Conservation (phyloP, 1,140 invertebrate species). For the Asbolus verrucosus region DNA sequence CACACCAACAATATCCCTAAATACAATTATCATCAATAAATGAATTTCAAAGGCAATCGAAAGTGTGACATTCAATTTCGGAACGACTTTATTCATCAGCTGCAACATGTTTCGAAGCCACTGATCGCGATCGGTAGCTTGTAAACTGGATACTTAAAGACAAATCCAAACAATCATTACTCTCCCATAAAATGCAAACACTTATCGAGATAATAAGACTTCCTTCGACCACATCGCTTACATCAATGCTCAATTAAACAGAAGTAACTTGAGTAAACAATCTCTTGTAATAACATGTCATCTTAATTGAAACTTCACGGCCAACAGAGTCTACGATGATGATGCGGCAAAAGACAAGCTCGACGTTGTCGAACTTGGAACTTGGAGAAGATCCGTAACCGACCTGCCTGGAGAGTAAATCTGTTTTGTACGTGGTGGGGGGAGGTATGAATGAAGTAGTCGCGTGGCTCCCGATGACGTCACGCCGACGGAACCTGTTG, state of each 20-base stretch:
- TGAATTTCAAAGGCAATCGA: too few relatives aligned
- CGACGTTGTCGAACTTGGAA: neutral
- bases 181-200: too few relatives aligned
- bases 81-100: too few relatives aligned
- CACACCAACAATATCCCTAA: too few relatives aligned
- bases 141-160: too few relatives aligned
- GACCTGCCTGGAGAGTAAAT: slow-evolving; percentile 38
- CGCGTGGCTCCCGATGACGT: slow-evolving; percentile 45
- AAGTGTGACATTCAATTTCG: too few relatives aligned
- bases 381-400: slow-evolving; percentile 27
- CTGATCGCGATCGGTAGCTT: too few relatives aligned
- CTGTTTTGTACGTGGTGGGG: slow-evolving; percentile 24
- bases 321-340: too few relatives aligned
- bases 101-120: too few relatives aligned
- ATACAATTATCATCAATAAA: too few relatives aligned
- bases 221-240: neutral
- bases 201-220: too few relatives aligned
- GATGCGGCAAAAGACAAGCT: slow-evolving; percentile 28
- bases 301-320: slow-evolving; percentile 37
- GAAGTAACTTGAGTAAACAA: slow-evolving; percentile 29
- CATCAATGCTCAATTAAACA: slow-evolving; percentile 26
- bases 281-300: slow-evolving; percentile 22
- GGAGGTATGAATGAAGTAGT: slow-evolving; percentile 39
- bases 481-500: slow-evolving; percentile 43
- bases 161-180: neutral